A percentile compares a stretch with the other conserved stretches of the same genome.
Conservation (phyloP, 37 sponge, comb jelly and placozoan genomes). For the Aphrocallistes beatrix region DNA sequence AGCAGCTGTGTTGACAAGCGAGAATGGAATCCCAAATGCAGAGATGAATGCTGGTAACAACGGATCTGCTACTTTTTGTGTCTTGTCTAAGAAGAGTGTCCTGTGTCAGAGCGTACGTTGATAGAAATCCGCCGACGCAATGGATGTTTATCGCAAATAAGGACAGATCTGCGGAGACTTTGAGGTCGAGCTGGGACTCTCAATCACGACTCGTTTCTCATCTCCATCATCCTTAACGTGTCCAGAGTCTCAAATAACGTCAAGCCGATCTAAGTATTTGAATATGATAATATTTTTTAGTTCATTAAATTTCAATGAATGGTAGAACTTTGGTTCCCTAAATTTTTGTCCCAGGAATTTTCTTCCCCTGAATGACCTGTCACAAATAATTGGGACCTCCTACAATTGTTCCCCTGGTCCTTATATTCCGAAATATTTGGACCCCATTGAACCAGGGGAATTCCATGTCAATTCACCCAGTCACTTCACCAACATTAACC, state of each 20-base stretch:
- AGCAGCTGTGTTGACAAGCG: conserved; percentile 44
- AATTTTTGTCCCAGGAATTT: too few relatives aligned
- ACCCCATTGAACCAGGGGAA: too few relatives aligned
- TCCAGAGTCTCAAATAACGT: conserved; percentile 81
- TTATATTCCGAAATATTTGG: too few relatives aligned
- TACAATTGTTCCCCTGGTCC: too few relatives aligned
- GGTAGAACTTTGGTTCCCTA: too few relatives aligned
- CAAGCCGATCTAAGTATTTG: conserved; percentile 51
- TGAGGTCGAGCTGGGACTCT: conserved; percentile 45
- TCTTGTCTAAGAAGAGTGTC: conserved; percentile 68
- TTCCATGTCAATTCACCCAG: too few relatives aligned
- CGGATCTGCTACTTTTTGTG: conserved; percentile 47
- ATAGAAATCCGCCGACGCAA: conserved; percentile 64
- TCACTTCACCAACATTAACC: too few relatives aligned
- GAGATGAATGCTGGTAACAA: conserved; percentile 57
- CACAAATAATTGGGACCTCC: too few relatives aligned
- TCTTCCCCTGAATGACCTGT: too few relatives aligned
- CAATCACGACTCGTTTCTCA: conserved; percentile 65
- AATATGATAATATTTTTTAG: too few relatives aligned
- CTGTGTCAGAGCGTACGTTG: conserved; percentile 60
- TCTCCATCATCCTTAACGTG: conserved; percentile 65
- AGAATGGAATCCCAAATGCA: conserved; percentile 41
- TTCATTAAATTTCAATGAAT: too few relatives aligned
- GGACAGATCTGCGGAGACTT: conserved; percentile 52
- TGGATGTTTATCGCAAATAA: conserved; percentile 80